A percentile compares a stretch with the other conserved stretches of the same genome.
Evolutionary conservation across 2,888 invertebrate genomes (phyloP).

Genomic region (Euclidia mi): DNA sequence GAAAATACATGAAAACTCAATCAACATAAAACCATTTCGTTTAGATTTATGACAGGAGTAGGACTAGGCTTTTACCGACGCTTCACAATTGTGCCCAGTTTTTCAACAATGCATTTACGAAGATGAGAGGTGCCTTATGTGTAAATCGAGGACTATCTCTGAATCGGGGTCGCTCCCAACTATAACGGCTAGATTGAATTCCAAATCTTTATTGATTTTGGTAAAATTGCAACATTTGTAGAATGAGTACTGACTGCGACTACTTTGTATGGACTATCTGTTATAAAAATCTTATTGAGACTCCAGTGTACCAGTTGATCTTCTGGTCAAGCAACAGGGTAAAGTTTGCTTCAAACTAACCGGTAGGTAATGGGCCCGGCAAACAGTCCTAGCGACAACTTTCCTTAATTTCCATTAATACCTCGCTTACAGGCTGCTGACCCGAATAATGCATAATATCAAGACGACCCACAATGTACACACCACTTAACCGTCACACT

Average conservation of each 20-base stretch:
- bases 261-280: too few species aligned
- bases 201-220: not conserved
- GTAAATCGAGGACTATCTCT: constrained; percentile 8
- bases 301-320: not conserved
- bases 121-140: constrained; percentile 3
- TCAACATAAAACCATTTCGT: not conserved
- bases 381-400: not conserved
- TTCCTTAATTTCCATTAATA: constrained; percentile 7
- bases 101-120: not conserved
- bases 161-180: not conserved
- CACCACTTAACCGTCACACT: constrained; percentile 13
- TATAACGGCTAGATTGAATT: not conserved
- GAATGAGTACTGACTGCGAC: not conserved
- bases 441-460: constrained; percentile 14
- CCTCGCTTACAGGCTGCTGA: not conserved
- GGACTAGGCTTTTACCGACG: too few species aligned
- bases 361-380: not conserved
- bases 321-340: not conserved
- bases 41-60: too few species aligned
- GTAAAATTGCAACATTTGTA: not conserved
- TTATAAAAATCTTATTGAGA: not conserved
- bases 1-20: not conserved
- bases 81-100: not conserved
- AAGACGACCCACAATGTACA: constrained; percentile 8
- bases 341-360: not conserved